Percentiles rank a stretch among this genome's conserved stretches.
Conservation (phyloP, 2,113 vertebrate genomes). For the Poicephalus gulielmi region DNA sequence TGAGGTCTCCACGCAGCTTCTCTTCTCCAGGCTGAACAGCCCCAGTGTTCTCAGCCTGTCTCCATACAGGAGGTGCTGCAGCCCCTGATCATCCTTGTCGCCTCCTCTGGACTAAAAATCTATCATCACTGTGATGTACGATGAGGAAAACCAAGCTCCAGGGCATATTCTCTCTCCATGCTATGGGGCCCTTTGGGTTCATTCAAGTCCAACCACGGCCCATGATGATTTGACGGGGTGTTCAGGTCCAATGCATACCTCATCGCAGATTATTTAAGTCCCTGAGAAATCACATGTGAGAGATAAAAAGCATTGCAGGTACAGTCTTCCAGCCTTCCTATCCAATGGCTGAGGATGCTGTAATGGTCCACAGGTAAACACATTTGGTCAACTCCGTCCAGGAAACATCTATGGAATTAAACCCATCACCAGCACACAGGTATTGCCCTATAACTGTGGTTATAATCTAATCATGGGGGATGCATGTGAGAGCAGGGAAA, state of each 20-base stretch:
- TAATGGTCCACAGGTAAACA: not conserved
- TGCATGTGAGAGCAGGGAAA: not conserved
- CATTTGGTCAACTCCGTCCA: not conserved
- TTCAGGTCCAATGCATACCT: not conserved
- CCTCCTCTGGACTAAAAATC: not conserved
- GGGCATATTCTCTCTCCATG: not conserved
- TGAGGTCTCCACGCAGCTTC: no score
- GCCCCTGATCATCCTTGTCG: not conserved
- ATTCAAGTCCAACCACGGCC: not conserved
- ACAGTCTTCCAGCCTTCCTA: not conserved
- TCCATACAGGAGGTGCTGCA: not conserved
- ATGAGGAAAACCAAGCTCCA: not conserved
- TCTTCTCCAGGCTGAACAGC: no score
- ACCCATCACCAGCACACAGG: not conserved
- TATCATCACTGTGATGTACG: not conserved
- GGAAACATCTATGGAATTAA: not conserved
- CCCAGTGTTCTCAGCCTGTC: no score
- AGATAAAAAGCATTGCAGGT: not conserved
- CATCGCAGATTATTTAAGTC: not conserved
- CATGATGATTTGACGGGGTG: not conserved
- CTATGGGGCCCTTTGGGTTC: fast-evolving
- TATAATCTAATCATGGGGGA: not conserved
- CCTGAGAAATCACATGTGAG: not conserved
- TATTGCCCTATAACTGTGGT: not conserved
- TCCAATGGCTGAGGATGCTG: not conserved